Evolutionary conservation across 2,888 invertebrate genomes (phyloP).

Genomic region (Apamea sordens): DNA sequence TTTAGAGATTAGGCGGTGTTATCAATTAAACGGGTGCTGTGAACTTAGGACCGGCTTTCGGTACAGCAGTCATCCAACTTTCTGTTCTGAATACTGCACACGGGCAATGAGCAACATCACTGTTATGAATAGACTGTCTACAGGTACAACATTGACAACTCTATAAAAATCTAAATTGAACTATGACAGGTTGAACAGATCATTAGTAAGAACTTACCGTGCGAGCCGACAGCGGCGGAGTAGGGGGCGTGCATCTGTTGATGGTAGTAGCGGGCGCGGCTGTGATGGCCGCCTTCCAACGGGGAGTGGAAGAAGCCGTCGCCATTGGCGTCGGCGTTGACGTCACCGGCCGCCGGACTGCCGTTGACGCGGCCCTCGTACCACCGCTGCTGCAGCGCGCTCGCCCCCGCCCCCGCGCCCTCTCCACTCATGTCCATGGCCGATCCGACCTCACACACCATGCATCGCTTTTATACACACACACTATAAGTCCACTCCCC

Average conservation of each 20-base stretch:
- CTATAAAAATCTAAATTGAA: not conserved
- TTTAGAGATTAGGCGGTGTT: constrained; percentile 47
- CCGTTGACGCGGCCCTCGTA: constrained; percentile 90
- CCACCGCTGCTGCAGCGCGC: constrained; percentile 89
- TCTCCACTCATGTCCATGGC: constrained; percentile 90
- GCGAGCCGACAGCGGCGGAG: constrained; percentile 89
- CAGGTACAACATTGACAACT: constrained; percentile 15
- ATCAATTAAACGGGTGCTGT: constrained; percentile 51
- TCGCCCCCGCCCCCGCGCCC: constrained; percentile 83
- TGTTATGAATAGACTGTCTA: not conserved
- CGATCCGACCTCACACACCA: constrained; percentile 88
- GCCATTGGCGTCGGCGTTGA: constrained; percentile 88
- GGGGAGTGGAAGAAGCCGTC: constrained; percentile 90
- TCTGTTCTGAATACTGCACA: not conserved
- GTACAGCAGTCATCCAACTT: not conserved
- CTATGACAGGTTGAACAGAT: constrained; percentile 9
- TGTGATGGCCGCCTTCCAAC: constrained; percentile 89
- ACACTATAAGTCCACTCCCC: constrained; percentile 86
- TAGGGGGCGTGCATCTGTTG: constrained; percentile 90
- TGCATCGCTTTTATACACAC: constrained; percentile 89
- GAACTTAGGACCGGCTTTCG: constrained; percentile 6
- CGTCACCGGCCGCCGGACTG: constrained; percentile 88
- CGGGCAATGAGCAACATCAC: not conserved
- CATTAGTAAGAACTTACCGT: constrained; percentile 81
- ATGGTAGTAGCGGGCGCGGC: constrained; percentile 90